Evolutionary conservation across 2,797 vertebrate genomes (phyloP), one percentile per base, ranked within the genome.

Genomic region (Gymnodraco acuticeps): DNA sequence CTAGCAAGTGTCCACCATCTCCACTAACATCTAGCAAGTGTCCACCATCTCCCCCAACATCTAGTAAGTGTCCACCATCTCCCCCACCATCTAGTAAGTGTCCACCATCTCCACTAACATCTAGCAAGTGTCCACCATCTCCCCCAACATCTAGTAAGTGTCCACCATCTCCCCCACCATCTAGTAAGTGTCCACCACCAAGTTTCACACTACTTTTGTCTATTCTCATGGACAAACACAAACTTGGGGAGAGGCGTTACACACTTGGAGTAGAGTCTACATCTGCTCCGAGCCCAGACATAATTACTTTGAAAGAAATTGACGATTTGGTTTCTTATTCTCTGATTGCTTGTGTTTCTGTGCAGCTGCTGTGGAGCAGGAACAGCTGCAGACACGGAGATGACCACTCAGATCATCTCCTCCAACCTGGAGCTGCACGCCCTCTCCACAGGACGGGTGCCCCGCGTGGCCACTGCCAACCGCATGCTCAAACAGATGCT

Each of bases 401-500:
- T 99, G 97, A 99, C 98, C 16, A 99, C 98, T 20, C 97, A 99
- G 85, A 95, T 99, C 64, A 99, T 99, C 89, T 99, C 98, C 51
- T 99, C 98, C 70, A 99, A 99, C 85, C 94, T 99, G 92, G 98
- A 99, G 91, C 96, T 99, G 10, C 98, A 99, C 71, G 87, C 97
- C 0, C 95, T 99, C 1, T 99, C 98, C 27, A 99, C 98, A 0
- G 97, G 98, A 12, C 94, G 98, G n/a, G 92, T 96, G 64, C 96
- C 98, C 0, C 95, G 97, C 0, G 97, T 99, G 2, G 96, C 95
- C 80, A 99, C 98, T 0, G 98, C 98, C 54, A 98, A 98, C 82
- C 95, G 97, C 66, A 98, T 99, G 98, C 95, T 99, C 5, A 99
- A 99, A 84, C 98, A 99, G 78, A 99, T 99, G 98, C 96, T 99